A percentile compares a stretch with the other conserved stretches of the same genome.
These are phyloP conservation scores for Operophtera brumata DNA, from an alignment of 2,888 invertebrate genomes.

Conservation along the genomic window DNA sequence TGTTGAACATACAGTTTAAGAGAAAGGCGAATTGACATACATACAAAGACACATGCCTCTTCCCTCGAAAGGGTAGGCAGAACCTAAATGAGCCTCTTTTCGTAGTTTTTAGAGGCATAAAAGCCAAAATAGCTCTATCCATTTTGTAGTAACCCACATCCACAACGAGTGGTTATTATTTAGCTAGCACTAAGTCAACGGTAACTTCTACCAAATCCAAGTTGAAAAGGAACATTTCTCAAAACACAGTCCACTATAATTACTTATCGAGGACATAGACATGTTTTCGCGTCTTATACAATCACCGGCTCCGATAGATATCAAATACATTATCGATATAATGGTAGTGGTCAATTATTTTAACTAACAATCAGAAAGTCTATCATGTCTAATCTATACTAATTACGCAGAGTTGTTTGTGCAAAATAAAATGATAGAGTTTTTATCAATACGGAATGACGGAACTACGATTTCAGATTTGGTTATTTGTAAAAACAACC, in stretches of 20 bases:
- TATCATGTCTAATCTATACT: conserved; percentile 11
- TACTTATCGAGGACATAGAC: conserved; percentile 23
- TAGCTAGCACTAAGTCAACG: neutral
- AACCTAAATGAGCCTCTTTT: too few relatives aligned
- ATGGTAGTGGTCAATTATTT: conserved; percentile 19
- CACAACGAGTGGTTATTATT: neutral
- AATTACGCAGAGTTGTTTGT: conserved; percentile 1
- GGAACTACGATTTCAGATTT: too few relatives aligned
- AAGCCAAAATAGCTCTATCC: too few relatives aligned
- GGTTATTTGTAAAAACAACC: too few relatives aligned
- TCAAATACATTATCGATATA: conserved; percentile 21
- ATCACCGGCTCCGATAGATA: conserved; percentile 26
- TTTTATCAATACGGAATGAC: neutral
- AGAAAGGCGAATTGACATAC: conserved; percentile 7
- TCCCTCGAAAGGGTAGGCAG: too few relatives aligned
- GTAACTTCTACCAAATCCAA: neutral
- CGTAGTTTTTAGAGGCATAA: too few relatives aligned
- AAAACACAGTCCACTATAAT: conserved; percentile 16
- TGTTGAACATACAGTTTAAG: conserved; percentile 18
- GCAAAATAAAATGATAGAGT: neutral
- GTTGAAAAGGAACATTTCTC: conserved; percentile 6
- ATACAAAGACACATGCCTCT: too few relatives aligned
- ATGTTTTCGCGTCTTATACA: conserved; percentile 28
- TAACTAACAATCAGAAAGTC: conserved; percentile 11
- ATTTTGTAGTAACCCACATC: neutral